These are phyloP conservation scores for Taxidea taxus DNA, from an alignment of 2,113 vertebrate species.

Conservation along the genomic window DNA sequence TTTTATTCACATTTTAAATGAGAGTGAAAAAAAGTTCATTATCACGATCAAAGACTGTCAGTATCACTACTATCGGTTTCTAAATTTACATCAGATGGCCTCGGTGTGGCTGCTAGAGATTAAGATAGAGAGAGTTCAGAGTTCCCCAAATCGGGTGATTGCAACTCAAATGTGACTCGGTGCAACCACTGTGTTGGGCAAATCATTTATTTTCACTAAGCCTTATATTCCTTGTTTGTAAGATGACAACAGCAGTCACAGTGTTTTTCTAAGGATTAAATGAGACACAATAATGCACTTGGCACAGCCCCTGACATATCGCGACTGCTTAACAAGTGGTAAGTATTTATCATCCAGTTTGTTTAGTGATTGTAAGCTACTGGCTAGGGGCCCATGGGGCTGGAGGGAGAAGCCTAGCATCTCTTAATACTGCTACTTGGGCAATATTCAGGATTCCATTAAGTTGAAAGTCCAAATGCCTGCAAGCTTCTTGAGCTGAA, in stretches of 20 bases:
- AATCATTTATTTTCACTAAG: conserved; percentile 42
- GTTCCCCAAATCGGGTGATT: background rate
- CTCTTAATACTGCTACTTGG: background rate
- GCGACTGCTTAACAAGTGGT: conserved; percentile 21
- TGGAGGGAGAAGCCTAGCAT: background rate
- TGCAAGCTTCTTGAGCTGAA: background rate
- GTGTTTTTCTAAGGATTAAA: conserved; percentile 19
- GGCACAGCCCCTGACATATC: background rate
- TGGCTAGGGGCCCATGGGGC: background rate
- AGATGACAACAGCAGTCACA: background rate
- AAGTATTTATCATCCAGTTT: conserved; percentile 43
- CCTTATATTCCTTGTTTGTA: background rate
- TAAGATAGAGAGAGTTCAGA: background rate
- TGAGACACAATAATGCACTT: background rate
- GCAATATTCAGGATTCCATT: background rate
- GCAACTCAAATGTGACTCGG: no score
- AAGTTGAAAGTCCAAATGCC: background rate
- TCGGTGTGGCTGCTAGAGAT: background rate
- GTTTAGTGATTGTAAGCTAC: background rate
- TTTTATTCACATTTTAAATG: conserved; percentile 13
- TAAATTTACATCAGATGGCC: background rate
- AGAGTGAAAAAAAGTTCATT: background rate
- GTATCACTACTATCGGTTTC: background rate
- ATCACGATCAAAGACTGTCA: conserved; percentile 16
- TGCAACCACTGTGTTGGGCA: background rate